phyloP scores from a whole-genome alignment of 1,140 invertebrate species.

The Philopotamus ludificatus region DNA sequence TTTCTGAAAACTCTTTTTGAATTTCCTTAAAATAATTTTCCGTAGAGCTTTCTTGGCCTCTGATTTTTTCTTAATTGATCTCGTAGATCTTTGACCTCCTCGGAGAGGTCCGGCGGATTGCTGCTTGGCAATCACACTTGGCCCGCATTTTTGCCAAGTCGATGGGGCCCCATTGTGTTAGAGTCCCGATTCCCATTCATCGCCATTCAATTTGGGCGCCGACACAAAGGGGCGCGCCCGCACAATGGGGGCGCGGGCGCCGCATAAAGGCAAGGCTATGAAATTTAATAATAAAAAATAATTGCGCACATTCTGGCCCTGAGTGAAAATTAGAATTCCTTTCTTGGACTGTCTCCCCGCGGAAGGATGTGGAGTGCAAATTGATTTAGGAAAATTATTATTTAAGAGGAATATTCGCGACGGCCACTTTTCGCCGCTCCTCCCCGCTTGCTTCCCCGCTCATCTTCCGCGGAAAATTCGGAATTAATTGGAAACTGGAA shows the following conservation, averaged over 20 bases:
- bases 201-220: conserved; percentile 33
- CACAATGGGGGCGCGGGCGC: conserved; percentile 1
- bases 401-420: conserved; percentile 27
- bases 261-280: conserved; percentile 15
- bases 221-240: conserved; percentile 27
- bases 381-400: conserved; percentile 38
- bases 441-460: too few species aligned
- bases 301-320: conserved; percentile 31
- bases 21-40: neutral
- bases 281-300: conserved; percentile 38
- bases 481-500: conserved; percentile 27
- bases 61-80: too few species aligned
- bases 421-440: conserved; percentile 3
- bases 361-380: conserved; percentile 35
- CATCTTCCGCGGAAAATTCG: conserved; percentile 12
- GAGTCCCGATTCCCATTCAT: conserved; percentile 30
- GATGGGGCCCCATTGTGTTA: conserved; percentile 24
- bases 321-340: conserved; percentile 34
- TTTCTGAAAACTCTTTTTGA: neutral
- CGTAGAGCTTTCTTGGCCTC: too few species aligned
- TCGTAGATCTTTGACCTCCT: too few species aligned
- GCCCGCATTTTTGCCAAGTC: too few species aligned
- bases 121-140: too few species aligned
- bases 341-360: conserved; percentile 23
- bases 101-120: too few species aligned